phyloP scores from a whole-genome alignment of 37 sponge, comb jelly and placozoan species.

The Haliclona indistincta region DNA sequence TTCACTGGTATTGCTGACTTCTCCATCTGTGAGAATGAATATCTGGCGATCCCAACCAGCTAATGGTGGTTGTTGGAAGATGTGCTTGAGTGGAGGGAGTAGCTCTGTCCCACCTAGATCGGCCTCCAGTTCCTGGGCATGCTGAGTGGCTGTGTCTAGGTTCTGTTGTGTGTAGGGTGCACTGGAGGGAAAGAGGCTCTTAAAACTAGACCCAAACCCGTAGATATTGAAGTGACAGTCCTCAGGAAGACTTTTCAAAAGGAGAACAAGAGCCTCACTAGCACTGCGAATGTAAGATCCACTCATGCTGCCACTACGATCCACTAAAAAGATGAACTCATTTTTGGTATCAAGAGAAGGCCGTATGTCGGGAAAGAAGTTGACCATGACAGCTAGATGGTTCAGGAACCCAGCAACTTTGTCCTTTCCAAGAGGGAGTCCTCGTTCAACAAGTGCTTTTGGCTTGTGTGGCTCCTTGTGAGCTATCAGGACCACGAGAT shows the following conservation, averaged over 20 bases:
- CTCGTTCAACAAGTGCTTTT: slow-evolving; percentile 46
- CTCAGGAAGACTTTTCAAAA: slow-evolving; percentile 65
- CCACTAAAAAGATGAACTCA: slow-evolving; percentile 75
- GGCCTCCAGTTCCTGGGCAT: slow-evolving; percentile 45
- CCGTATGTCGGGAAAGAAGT: slow-evolving; percentile 43
- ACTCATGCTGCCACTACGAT: slow-evolving; percentile 75
- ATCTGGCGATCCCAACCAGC: slow-evolving; percentile 40
- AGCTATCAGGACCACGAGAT: slow-evolving; percentile 43
- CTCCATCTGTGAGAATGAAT: slow-evolving; percentile 72
- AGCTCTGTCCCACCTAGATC: slow-evolving; percentile 74
- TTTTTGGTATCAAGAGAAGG: slow-evolving; percentile 8
- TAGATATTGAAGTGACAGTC: slow-evolving; percentile 72
- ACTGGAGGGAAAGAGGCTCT: slow-evolving; percentile 37
- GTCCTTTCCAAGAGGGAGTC: slow-evolving; percentile 7
- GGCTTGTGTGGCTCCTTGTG: slow-evolving; percentile 35
- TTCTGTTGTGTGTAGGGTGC: slow-evolving; percentile 37
- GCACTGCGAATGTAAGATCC: slow-evolving; percentile 51
- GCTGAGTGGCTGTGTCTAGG: slow-evolving; percentile 47
- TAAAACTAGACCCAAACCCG: slow-evolving; percentile 64
- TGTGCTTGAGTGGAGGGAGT: slow-evolving; percentile 55
- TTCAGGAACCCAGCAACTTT: slow-evolving; percentile 14
- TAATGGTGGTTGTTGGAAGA: slow-evolving; percentile 27
- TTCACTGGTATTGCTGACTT: slow-evolving; percentile 51
- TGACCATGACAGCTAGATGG: slow-evolving; percentile 41
- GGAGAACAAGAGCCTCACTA: slow-evolving; percentile 46